Conservation (phyloP, 1,140 invertebrate genomes). For the Drosophila bocki region DNA sequence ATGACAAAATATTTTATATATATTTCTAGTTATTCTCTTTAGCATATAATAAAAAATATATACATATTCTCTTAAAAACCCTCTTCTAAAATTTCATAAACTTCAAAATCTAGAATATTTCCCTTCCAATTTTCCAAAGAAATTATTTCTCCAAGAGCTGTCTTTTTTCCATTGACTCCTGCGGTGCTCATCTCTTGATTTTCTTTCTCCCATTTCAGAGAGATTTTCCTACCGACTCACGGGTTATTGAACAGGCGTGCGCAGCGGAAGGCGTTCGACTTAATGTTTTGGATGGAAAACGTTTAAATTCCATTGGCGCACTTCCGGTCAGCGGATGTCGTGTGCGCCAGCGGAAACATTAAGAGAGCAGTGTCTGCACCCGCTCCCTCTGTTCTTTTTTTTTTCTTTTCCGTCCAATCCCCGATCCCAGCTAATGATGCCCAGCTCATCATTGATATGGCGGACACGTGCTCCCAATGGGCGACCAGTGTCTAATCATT, state of each 20-base stretch:
- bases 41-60: neutral
- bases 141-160: conserved; percentile 10
- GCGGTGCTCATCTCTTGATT: conserved; percentile 47
- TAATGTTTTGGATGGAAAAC: conserved; percentile 82
- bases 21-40: neutral
- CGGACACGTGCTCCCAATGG: conserved; percentile 56
- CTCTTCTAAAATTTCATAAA: neutral
- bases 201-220: conserved; percentile 3
- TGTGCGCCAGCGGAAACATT: conserved; percentile 82
- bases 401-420: neutral
- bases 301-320: conserved; percentile 82
- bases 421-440: conserved; percentile 52
- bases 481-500: conserved; percentile 56
- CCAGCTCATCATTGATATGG: conserved; percentile 48
- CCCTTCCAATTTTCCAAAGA: neutral
- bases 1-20: neutral
- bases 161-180: conserved; percentile 40
- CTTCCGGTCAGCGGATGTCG: conserved; percentile 80
- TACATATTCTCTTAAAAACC: too few species aligned
- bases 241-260: conserved; percentile 80
- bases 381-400: neutral
- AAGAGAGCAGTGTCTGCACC: conserved; percentile 52
- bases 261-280: conserved; percentile 76
- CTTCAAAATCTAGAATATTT: neutral
- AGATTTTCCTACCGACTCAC: conserved; percentile 40